Conservation (phyloP, 64 coral and sea anemone genomes). For the Astreopora myriophthalma region DNA sequence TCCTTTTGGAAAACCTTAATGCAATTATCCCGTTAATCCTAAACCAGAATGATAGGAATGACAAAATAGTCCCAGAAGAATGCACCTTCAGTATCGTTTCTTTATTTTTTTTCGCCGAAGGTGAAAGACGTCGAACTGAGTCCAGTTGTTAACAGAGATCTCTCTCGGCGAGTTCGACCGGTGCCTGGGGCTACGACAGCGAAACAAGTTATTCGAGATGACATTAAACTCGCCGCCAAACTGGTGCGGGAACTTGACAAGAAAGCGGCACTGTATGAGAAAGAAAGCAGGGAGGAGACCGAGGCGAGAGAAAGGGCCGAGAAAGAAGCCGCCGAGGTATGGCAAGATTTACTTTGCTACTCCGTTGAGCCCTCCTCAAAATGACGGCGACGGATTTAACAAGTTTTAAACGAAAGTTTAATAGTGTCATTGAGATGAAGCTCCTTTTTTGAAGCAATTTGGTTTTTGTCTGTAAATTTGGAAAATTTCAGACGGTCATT, state of each 20-base stretch:
- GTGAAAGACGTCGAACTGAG: slow-evolving; percentile 85
- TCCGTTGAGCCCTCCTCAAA: neutral
- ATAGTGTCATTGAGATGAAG: no score
- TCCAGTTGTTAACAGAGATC: slow-evolving; percentile 90
- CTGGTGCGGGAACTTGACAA: slow-evolving; percentile 79
- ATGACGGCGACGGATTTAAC: no score
- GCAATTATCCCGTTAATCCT: no score
- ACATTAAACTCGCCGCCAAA: slow-evolving; percentile 90
- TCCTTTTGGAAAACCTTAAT: no score
- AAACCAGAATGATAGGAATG: no score
- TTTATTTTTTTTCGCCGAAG: slow-evolving; percentile 1
- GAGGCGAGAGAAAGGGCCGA: slow-evolving; percentile 80
- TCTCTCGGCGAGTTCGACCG: slow-evolving; percentile 87
- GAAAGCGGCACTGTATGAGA: slow-evolving; percentile 78
- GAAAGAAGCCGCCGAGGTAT: slow-evolving; percentile 91
- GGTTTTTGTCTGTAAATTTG: no score
- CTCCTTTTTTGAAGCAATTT: no score
- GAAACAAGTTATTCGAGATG: slow-evolving; percentile 86
- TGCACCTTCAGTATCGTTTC: neutral
- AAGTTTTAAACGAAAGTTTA: no score
- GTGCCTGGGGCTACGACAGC: slow-evolving; percentile 78
- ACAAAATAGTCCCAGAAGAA: no score
- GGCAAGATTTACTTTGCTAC: neutral
- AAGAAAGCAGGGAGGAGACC: slow-evolving; percentile 70
- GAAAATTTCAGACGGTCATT: no score